phyloP scores from a whole-genome alignment of 2,888 invertebrate species.

The Aleiodes alternator region DNA sequence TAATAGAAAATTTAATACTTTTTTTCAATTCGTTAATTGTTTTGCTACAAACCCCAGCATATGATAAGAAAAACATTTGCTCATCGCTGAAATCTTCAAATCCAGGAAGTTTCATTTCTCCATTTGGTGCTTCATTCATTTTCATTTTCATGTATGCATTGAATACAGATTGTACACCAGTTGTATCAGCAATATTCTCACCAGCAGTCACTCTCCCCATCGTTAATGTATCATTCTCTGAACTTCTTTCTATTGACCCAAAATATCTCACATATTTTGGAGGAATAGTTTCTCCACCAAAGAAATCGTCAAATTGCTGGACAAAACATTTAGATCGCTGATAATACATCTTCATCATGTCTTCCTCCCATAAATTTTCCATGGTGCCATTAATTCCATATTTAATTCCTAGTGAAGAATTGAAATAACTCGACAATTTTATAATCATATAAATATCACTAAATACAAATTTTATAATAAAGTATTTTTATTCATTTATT shows the following conservation, averaged over 20 bases:
- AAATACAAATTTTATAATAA: background rate
- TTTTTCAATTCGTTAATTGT: too few relatives aligned
- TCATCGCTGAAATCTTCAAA: conserved; percentile 80
- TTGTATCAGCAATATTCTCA: conserved; percentile 92
- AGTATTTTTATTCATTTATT: background rate
- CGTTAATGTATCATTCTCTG: background rate
- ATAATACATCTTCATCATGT: conserved; percentile 61
- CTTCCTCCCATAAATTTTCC: conserved; percentile 62
- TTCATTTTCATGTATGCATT: conserved; percentile 77
- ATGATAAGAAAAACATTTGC: conserved; percentile 85
- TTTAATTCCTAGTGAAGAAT: background rate
- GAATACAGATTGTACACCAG: conserved; percentile 86
- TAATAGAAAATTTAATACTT: too few relatives aligned
- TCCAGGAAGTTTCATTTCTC: conserved; percentile 78
- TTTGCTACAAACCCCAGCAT: conserved; percentile 37
- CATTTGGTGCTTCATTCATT: conserved; percentile 44
- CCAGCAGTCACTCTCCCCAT: conserved; percentile 71
- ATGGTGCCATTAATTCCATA: background rate
- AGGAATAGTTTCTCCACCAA: background rate
- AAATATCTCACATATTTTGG: background rate
- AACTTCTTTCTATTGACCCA: background rate
- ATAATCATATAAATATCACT: background rate
- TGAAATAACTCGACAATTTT: background rate
- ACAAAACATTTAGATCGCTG: background rate
- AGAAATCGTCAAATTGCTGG: too few relatives aligned